Percentiles rank a stretch among this genome's conserved stretches.
Evolutionary conservation across 2,888 invertebrate species (phyloP).

Genomic region (Phasia obesa): DNA sequence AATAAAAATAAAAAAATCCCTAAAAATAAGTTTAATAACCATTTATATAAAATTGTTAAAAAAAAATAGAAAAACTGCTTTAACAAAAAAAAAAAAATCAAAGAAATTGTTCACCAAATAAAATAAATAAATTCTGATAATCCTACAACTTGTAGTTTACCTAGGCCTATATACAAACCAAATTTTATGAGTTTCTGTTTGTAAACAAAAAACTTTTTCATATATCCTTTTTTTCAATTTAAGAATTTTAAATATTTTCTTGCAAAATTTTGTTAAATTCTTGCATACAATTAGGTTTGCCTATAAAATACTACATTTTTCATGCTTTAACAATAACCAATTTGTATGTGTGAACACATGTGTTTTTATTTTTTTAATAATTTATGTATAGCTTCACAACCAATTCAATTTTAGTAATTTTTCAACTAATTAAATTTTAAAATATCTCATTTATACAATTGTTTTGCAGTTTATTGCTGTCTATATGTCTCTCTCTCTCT

Average conservation of each 20-base stretch:
- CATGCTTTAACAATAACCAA: neutral
- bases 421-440: conserved; percentile 80
- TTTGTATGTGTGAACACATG: neutral
- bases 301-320: too few species aligned
- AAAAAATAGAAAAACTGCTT: conserved; percentile 3
- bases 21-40: too few species aligned
- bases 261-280: neutral
- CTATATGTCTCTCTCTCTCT: neutral
- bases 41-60: too few species aligned
- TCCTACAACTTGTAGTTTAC: too few species aligned
- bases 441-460: conserved; percentile 72
- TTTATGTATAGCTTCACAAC: conserved; percentile 36
- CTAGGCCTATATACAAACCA: too few species aligned
- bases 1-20: too few species aligned
- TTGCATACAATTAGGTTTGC: conserved; percentile 11
- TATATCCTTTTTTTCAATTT: conserved; percentile 3
- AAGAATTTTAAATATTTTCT: neutral
- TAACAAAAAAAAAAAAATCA: too few species aligned
- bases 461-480: neutral
- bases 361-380: conserved; percentile 16
- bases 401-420: conserved; percentile 69
- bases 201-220: conserved; percentile 4
- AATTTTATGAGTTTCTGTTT: neutral
- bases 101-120: too few species aligned
- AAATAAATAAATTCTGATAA: too few species aligned